Evolutionary conservation across 2,888 invertebrate species (phyloP).

Genomic region (Pardosa pseudoannulata): DNA sequence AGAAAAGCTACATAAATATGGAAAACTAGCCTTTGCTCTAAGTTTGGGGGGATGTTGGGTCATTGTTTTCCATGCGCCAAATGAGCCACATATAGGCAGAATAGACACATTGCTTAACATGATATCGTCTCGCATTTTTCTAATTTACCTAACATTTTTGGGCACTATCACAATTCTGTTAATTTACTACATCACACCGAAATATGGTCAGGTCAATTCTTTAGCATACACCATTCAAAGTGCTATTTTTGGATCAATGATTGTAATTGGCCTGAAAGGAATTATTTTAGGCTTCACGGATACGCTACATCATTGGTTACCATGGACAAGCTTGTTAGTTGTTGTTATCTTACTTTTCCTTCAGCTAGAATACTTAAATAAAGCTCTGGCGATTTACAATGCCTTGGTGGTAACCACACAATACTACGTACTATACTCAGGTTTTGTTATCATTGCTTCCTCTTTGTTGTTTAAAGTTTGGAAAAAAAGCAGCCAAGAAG

Average conservation of each 20-base stretch:
- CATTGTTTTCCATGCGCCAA: conserved; percentile 37
- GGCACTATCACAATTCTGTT: conserved; percentile 3
- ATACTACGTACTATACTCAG: conserved; percentile 47
- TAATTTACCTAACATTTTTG: conserved; percentile 14
- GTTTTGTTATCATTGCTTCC: conserved; percentile 35
- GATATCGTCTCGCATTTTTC: conserved; percentile 22
- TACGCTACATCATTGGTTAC: conserved; percentile 50
- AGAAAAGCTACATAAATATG: conserved; percentile 34
- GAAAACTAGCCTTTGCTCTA: conserved; percentile 36
- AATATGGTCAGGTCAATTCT: conserved; percentile 36
- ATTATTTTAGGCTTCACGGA: conserved; percentile 31
- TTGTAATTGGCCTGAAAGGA: conserved; percentile 43
- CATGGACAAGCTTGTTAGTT: conserved; percentile 22
- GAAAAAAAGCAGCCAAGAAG: conserved; percentile 24
- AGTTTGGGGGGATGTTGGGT: conserved; percentile 48
- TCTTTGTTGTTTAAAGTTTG: conserved; percentile 53
- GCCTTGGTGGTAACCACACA: conserved; percentile 56
- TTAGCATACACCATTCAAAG: conserved; percentile 37
- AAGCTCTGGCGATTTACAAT: conserved; percentile 40
- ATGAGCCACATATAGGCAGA: conserved; percentile 31
- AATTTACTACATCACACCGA: conserved; percentile 25
- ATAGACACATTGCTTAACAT: conserved; percentile 33
- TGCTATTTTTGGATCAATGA: conserved; percentile 50
- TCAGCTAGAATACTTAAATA: conserved; percentile 51
- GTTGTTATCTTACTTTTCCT: conserved; percentile 16